Evolutionary conservation across 1,140 invertebrate genomes (phyloP), one percentile per base, ranked within the genome.

Genomic region (Akabosia matsudoensis): DNA sequence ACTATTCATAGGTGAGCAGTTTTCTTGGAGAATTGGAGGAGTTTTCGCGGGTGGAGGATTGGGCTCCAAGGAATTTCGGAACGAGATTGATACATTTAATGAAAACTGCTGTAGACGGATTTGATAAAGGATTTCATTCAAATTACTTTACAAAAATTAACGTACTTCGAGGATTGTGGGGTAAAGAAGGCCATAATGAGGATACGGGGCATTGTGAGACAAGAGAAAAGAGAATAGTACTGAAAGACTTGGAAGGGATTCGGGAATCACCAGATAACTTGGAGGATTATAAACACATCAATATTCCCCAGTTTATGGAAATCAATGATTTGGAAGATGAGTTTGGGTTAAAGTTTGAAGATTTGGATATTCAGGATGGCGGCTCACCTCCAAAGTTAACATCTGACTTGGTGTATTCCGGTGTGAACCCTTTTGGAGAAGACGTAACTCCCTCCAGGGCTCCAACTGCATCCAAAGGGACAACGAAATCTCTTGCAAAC

Each of bases 71-170:
- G 22, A 79, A 78, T 31, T 79, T 81, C 33, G 51, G 67, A 13
- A 76, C 31, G 1, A 72, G 80, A 33, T 70, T 81, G 14, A 51
- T 76, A 0, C 31, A 70, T 33, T 54, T 81, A 2, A n/a, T 81
- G 13, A 26, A 22, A 3, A 52, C 56, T 0, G 74, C 74, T 51
- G 67, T 81, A 18, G 80, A 79, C 22, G 45, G 73, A 14, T 76
- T 67, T 22, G 80, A 81, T 10, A 79, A 79, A 45, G 78, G 78
- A 34, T 81, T 79, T 26, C 78, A 81, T 61, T 28, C 75, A 0
- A 75, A 81, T 52, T 81, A 81, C 37, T 81, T 81, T 28, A 79
- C 79, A 14, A 77, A 78, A 73, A 72, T 76, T 1, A 81, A 81
- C 52, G 64, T 81, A 14, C 72, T 81, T 0, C 56, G 75, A 31